phyloP scores from a whole-genome alignment of 2,888 invertebrate genomes.

The Silvanus unidentatus region DNA sequence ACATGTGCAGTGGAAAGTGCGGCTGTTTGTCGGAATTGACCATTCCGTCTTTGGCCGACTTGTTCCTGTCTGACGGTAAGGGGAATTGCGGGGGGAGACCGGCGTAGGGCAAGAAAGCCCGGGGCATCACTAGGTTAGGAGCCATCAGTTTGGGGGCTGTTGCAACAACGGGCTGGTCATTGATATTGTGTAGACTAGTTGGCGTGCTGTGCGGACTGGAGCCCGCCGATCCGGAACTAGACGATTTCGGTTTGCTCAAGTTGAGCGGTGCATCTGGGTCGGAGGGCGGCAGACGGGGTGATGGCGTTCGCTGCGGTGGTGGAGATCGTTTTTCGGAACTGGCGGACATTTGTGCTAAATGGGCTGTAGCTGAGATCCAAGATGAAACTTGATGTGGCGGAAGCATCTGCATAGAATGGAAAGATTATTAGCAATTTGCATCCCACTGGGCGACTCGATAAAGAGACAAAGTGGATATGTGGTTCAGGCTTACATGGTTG shows the following conservation, averaged over 20 bases:
- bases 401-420: slow-evolving; percentile 46
- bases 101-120: slow-evolving; percentile 58
- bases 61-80: slow-evolving; percentile 43
- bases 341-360: slow-evolving; percentile 59
- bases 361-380: slow-evolving; percentile 64
- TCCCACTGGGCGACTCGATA: too few relatives aligned
- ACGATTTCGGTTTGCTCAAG: slow-evolving; percentile 75
- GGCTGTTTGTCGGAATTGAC: slow-evolving; percentile 38
- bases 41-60: slow-evolving; percentile 37
- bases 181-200: slow-evolving; percentile 40
- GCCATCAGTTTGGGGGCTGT: slow-evolving; percentile 55
- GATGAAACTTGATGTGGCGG: slow-evolving; percentile 51
- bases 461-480: too few relatives aligned
- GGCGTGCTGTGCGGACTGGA: slow-evolving; percentile 48
- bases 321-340: slow-evolving; percentile 37
- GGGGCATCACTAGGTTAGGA: slow-evolving; percentile 54
- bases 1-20: slow-evolving; percentile 44
- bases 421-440: too few relatives aligned
- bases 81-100: slow-evolving; percentile 55
- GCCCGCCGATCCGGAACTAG: slow-evolving; percentile 51
- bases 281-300: slow-evolving; percentile 37
- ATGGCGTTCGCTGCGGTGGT: slow-evolving; percentile 43
- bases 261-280: slow-evolving; percentile 83
- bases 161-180: slow-evolving; percentile 53
- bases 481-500: slow-evolving; percentile 39